Percentiles rank a stretch among this genome's conserved stretches.
These are phyloP conservation scores for Myiotriccus ornatus DNA, from an alignment of 2,797 vertebrate genomes.

Conservation along the genomic window DNA sequence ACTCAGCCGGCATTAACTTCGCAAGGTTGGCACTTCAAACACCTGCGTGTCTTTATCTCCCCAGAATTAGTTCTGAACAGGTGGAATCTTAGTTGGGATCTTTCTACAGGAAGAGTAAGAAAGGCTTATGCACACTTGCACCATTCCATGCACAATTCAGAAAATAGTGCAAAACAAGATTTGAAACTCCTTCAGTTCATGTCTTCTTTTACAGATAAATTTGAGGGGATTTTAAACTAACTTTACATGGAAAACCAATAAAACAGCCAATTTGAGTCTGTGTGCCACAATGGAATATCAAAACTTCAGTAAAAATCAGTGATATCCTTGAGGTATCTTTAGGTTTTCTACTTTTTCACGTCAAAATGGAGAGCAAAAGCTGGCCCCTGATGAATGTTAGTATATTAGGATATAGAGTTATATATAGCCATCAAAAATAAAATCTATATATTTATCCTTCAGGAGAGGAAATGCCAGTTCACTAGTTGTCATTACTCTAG, in stretches of 20 bases:
- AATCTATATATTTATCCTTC: conserved; percentile 81
- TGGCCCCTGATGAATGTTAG: conserved; percentile 84
- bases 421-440: conserved; percentile 83
- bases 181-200: conserved; percentile 58
- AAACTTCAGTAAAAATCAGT: conserved; percentile 65
- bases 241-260: conserved; percentile 67
- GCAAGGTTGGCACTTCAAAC: conserved; percentile 73
- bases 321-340: conserved; percentile 92
- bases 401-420: conserved; percentile 79
- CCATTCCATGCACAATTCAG: conserved; percentile 51
- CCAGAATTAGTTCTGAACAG: conserved; percentile 67
- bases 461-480: conserved; percentile 82
- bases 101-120: conserved; percentile 71
- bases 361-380: conserved; percentile 97
- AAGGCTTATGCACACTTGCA: conserved; percentile 70
- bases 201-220: conserved; percentile 74
- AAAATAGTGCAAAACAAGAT: conserved; percentile 62
- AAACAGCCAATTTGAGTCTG: conserved; percentile 72
- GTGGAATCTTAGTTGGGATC: conserved; percentile 45
- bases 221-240: conserved; percentile 64
- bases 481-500: conserved; percentile 84
- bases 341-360: conserved; percentile 84
- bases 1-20: conserved; percentile 70
- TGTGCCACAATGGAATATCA: conserved; percentile 51
- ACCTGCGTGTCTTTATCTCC: conserved; percentile 63